These are phyloP conservation scores for Clepsis dumicolana DNA, from an alignment of 2,888 invertebrate genomes.

Conservation along the genomic window DNA sequence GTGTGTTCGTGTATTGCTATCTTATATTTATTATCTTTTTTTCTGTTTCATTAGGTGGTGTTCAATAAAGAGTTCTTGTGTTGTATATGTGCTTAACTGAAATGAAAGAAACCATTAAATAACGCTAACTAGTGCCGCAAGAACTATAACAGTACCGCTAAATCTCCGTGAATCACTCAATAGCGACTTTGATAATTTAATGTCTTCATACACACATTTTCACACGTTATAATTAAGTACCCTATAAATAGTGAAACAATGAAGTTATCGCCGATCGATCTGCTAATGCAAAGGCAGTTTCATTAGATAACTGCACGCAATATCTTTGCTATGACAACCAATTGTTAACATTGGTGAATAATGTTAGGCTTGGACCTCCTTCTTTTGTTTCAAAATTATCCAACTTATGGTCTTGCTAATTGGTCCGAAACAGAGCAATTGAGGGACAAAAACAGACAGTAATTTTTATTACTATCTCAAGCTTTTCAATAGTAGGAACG, in stretches of 20 bases:
- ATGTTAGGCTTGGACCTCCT: constrained; percentile 12
- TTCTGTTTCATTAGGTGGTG: too few species aligned
- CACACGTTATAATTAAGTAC: constrained; percentile 37
- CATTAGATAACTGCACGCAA: constrained; percentile 43
- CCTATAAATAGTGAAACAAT: constrained; percentile 40
- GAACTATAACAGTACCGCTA: constrained; percentile 9
- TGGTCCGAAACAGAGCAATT: too few species aligned
- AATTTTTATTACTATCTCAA: too few species aligned
- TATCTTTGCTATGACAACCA: constrained; percentile 27
- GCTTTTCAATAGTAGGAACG: neutral
- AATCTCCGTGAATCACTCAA: constrained; percentile 24
- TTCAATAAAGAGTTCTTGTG: too few species aligned
- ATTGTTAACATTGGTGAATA: constrained; percentile 14
- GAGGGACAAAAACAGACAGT: too few species aligned
- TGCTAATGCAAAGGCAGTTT: constrained; percentile 29
- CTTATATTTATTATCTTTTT: too few species aligned
- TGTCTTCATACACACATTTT: constrained; percentile 36
- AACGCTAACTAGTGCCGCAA: constrained; percentile 19
- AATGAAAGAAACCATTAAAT: constrained; percentile 15
- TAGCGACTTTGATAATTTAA: constrained; percentile 34
- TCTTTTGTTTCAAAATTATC: neutral
- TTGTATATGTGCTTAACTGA: neutral
- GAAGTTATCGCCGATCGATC: constrained; percentile 38
- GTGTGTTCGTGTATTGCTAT: too few species aligned
- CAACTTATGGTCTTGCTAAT: too few species aligned